These are phyloP conservation scores for Iselma pallidipennis DNA, from an alignment of 2,888 invertebrate genomes.

Conservation along the genomic window DNA sequence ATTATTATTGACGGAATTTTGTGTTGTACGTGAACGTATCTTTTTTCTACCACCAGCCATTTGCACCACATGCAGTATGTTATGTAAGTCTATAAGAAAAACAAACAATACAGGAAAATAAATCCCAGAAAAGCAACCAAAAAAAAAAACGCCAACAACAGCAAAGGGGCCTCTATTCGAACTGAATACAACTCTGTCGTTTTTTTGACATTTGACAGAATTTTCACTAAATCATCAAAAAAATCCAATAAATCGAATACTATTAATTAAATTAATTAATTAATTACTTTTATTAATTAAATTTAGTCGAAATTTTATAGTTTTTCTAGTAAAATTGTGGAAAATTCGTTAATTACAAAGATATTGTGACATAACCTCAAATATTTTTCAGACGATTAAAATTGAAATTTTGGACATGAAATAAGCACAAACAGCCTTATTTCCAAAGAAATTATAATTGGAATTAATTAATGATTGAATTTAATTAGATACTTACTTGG, in stretches of 20 bases:
- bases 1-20: slow-evolving; percentile 11
- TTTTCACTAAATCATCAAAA: too few species aligned
- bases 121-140: not conserved
- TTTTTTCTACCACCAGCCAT: slow-evolving; percentile 21
- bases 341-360: not conserved
- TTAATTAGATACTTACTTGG: not conserved
- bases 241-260: too few species aligned
- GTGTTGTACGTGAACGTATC: slow-evolving; percentile 12
- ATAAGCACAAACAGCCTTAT: not conserved
- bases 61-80: slow-evolving; percentile 7
- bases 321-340: too few species aligned
- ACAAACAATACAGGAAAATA: not conserved
- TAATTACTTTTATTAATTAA: too few species aligned
- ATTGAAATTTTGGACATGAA: not conserved
- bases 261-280: not conserved
- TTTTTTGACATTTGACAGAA: not conserved
- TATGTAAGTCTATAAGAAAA: not conserved
- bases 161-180: not conserved
- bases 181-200: not conserved
- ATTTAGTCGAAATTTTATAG: too few species aligned
- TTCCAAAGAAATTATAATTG: not conserved
- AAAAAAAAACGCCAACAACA: too few species aligned
- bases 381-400: not conserved
- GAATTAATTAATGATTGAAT: not conserved
- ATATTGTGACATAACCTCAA: not conserved